These are phyloP conservation scores for Geodia barretti DNA, from an alignment of 37 sponge, comb jelly and placozoan genomes.

Conservation along the genomic window DNA sequence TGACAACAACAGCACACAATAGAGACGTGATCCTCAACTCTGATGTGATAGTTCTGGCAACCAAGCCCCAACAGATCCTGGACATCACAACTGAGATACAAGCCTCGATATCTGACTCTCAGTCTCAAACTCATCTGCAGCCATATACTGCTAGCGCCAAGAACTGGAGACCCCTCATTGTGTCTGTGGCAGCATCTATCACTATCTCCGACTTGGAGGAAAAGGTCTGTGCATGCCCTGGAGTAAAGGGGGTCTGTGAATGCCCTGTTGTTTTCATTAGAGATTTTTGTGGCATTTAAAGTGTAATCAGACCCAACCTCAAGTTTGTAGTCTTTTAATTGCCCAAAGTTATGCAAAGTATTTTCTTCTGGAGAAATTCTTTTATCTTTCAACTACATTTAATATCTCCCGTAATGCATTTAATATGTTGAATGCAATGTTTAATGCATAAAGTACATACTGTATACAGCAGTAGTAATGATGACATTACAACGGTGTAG, in stretches of 20 bases:
- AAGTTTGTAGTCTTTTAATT: too few relatives aligned
- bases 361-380: background rate
- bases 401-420: too few relatives aligned
- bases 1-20: constrained; percentile 35
- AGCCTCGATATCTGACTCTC: background rate
- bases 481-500: background rate
- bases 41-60: constrained; percentile 76
- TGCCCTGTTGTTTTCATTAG: too few relatives aligned
- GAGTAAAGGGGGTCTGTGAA: too few relatives aligned
- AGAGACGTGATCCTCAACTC: constrained; percentile 54
- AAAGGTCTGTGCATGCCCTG: constrained; percentile 52
- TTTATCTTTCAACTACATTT: background rate
- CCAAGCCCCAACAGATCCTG: constrained; percentile 74
- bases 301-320: too few relatives aligned
- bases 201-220: constrained; percentile 59
- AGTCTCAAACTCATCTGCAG: too few relatives aligned
- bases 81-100: constrained; percentile 57
- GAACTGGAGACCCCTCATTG: constrained; percentile 59
- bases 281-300: too few relatives aligned
- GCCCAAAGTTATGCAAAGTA: too few relatives aligned
- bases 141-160: background rate
- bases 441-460: too few relatives aligned
- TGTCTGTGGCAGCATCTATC: constrained; percentile 75
- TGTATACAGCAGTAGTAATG: too few relatives aligned
- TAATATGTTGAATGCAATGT: too few relatives aligned